Evolutionary conservation across 2,888 invertebrate genomes (phyloP).

Genomic region (Drosophila phalerata): DNA sequence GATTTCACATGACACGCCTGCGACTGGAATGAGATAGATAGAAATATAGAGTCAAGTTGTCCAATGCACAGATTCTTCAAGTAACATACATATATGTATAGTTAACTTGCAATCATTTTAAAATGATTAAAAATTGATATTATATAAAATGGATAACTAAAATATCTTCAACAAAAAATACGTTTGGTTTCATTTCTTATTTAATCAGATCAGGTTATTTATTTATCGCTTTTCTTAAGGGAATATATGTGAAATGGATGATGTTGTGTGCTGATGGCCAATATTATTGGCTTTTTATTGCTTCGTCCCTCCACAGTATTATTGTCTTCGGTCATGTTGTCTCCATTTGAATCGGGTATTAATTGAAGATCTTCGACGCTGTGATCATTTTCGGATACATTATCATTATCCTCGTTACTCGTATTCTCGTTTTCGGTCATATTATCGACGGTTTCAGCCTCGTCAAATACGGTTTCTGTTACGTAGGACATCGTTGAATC

Average conservation of each 20-base stretch:
- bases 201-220: conserved; percentile 19
- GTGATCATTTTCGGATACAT: conserved; percentile 26
- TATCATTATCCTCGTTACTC: conserved; percentile 35
- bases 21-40: not conserved
- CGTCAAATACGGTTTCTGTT: conserved; percentile 16
- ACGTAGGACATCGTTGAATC: conserved; percentile 7
- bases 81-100: not conserved
- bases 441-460: conserved; percentile 25
- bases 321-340: conserved; percentile 22
- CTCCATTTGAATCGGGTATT: conserved; percentile 6
- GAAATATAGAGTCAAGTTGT: no score
- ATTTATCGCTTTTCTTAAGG: conserved; percentile 20
- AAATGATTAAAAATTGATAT: not conserved
- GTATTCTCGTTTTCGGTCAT: conserved; percentile 8
- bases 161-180: not conserved
- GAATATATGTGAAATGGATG: conserved; percentile 47
- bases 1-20: not conserved
- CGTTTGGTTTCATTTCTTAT: not conserved
- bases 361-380: conserved; percentile 13
- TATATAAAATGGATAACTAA: not conserved
- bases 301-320: conserved; percentile 36
- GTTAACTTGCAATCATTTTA: not conserved
- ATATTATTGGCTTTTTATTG: conserved; percentile 41
- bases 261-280: conserved; percentile 38
- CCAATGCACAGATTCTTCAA: no score